These are phyloP conservation scores for Eumeta japonica DNA, from an alignment of 1,140 invertebrate genomes.

Conservation along the genomic window DNA sequence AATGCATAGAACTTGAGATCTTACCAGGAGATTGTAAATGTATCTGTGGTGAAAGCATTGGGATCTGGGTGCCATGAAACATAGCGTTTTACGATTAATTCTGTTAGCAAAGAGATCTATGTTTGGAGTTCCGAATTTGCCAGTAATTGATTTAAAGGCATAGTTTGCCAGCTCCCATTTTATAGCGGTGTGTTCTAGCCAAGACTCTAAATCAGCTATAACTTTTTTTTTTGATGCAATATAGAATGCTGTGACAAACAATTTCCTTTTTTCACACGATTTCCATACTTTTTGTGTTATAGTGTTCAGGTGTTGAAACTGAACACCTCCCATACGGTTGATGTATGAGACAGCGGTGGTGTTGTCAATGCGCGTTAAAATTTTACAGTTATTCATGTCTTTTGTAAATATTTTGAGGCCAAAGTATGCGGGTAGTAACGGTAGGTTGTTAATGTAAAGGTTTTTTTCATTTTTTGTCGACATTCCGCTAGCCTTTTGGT, in stretches of 20 bases:
- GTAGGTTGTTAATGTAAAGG: neutral
- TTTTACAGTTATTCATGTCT: slow-evolving; percentile 1
- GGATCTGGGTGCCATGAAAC: slow-evolving; percentile 3
- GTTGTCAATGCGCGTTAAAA: slow-evolving; percentile 3
- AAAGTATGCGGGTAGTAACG: neutral
- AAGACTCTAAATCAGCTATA: slow-evolving; percentile 1
- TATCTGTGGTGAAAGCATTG: no score
- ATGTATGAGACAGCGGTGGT: slow-evolving; percentile 7
- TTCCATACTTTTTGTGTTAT: neutral
- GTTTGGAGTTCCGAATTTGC: neutral
- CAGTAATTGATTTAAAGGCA: neutral
- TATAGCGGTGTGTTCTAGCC: neutral
- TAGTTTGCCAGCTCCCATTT: slow-evolving; percentile 2
- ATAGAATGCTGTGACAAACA: slow-evolving; percentile 1
- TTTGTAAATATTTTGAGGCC: slow-evolving; percentile 3
- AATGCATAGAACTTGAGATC: neutral
- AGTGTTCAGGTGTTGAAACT: neutral
- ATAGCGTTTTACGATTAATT: slow-evolving; percentile 1
- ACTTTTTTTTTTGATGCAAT: slow-evolving; percentile 1
- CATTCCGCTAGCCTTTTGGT: no score
- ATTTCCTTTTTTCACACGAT: slow-evolving; percentile 3
- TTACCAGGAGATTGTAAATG: slow-evolving; percentile 3
- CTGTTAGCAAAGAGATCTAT: slow-evolving; percentile 4
- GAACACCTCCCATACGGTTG: slow-evolving; percentile 3
- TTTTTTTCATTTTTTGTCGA: neutral